phyloP scores from a whole-genome alignment of 92 coral and sea anemone species.

The Diadumene lineata region DNA sequence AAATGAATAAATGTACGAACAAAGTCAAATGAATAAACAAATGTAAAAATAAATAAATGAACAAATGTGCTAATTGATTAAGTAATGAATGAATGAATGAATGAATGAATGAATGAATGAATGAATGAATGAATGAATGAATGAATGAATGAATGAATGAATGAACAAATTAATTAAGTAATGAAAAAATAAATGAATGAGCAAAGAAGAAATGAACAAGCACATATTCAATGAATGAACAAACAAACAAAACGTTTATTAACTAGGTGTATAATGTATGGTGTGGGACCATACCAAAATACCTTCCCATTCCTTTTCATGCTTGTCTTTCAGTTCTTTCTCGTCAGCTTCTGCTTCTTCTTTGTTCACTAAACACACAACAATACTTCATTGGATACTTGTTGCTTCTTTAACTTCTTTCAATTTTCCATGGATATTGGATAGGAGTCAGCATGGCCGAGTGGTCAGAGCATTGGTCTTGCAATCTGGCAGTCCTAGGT shows the following conservation, averaged over 20 bases:
- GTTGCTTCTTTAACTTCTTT: too few species aligned
- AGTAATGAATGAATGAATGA: background rate
- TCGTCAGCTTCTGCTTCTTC: conserved; percentile 82
- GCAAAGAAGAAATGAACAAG: too few species aligned
- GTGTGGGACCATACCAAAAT: background rate
- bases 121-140: background rate
- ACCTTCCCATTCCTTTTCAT: conserved; percentile 99
- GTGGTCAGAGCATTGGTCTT: too few species aligned
- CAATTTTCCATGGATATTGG: too few species aligned
- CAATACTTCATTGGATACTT: too few species aligned
- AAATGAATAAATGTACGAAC: background rate
- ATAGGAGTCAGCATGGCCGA: too few species aligned
- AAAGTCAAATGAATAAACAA: background rate
- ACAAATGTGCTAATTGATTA: background rate
- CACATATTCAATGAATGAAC: background rate
- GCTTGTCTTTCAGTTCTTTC: conserved; percentile 90
- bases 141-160: background rate
- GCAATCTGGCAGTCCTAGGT: too few species aligned
- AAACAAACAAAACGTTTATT: too few species aligned
- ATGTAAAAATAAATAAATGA: background rate
- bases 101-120: background rate
- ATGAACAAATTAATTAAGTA: background rate
- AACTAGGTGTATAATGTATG: too few species aligned
- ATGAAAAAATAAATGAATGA: background rate
- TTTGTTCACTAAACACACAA: conserved; percentile 54